These are phyloP conservation scores for Amblyjoppa fuscipennis DNA, from an alignment of 2,888 invertebrate genomes.

Conservation along the genomic window DNA sequence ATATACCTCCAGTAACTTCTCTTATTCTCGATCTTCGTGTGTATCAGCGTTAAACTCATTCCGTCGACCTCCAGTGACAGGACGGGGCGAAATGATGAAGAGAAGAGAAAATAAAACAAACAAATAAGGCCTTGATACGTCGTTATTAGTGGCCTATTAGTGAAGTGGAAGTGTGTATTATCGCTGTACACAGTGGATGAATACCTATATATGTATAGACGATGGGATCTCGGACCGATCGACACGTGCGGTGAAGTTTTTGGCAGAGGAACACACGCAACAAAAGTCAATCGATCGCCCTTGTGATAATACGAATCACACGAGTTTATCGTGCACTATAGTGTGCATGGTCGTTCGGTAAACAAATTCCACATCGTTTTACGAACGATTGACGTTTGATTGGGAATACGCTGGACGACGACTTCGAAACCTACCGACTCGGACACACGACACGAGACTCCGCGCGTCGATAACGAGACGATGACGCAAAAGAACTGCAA, in stretches of 20 bases:
- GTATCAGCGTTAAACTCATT: neutral
- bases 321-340: conserved; percentile 13
- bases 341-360: conserved; percentile 65
- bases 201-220: neutral
- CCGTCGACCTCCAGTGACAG: conserved; percentile 17
- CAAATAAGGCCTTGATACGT: conserved; percentile 73
- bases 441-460: conserved; percentile 39
- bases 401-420: conserved; percentile 39
- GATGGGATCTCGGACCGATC: neutral
- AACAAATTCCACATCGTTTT: conserved; percentile 77
- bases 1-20: conserved; percentile 10
- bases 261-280: conserved; percentile 66
- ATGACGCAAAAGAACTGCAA: conserved; percentile 39
- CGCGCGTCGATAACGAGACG: neutral
- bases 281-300: conserved; percentile 48
- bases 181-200: neutral
- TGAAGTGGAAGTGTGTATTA: conserved; percentile 42
- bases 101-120: conserved; percentile 45
- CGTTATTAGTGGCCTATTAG: conserved; percentile 73
- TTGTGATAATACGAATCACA: conserved; percentile 24
- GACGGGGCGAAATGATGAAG: neutral
- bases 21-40: neutral
- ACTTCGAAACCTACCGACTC: conserved; percentile 26
- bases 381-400: conserved; percentile 61
- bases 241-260: conserved; percentile 69